Percentiles rank a stretch among this genome's conserved stretches.
Evolutionary conservation across 1,140 invertebrate genomes (phyloP).

Genomic region (Delia radicum): DNA sequence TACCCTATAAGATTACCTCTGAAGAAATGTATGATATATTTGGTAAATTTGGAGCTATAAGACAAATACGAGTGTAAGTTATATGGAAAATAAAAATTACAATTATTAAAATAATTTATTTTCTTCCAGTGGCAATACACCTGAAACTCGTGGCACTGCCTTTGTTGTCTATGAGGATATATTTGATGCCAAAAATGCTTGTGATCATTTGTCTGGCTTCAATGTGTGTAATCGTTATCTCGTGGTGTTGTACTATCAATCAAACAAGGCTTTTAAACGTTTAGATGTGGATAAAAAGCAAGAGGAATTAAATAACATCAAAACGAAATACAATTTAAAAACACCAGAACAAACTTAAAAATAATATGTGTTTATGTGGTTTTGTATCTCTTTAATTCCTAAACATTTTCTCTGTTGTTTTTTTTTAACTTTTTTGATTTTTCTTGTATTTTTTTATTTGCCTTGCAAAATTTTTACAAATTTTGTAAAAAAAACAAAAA

Average conservation of each 20-base stretch:
- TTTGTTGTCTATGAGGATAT: constrained; percentile 99
- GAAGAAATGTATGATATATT: constrained; percentile 99
- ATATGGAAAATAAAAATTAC: constrained; percentile 17
- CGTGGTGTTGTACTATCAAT: constrained; percentile 96
- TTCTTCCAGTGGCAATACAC: constrained; percentile 89
- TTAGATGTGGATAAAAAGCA: constrained; percentile 96
- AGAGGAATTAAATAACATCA: constrained; percentile 95
- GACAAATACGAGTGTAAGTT: constrained; percentile 97
- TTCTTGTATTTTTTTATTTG: not conserved
- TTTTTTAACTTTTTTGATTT: not conserved
- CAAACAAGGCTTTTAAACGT: constrained; percentile 93
- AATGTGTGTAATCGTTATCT: constrained; percentile 99
- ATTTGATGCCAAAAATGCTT: constrained; percentile 99
- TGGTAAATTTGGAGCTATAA: constrained; percentile 98
- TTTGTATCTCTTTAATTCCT: no score
- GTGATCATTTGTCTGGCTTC: constrained; percentile 98
- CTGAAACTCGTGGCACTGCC: constrained; percentile 96
- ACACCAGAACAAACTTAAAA: no score
- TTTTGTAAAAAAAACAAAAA: not conserved
- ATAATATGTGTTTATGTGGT: no score
- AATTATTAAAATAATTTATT: not conserved
- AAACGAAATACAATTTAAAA: constrained; percentile 84
- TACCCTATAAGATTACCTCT: constrained; percentile 99
- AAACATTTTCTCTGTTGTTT: no score
- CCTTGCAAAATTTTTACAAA: not conserved